Conservation (phyloP, 2,113 vertebrate species). For the Hyla sarda region DNA sequence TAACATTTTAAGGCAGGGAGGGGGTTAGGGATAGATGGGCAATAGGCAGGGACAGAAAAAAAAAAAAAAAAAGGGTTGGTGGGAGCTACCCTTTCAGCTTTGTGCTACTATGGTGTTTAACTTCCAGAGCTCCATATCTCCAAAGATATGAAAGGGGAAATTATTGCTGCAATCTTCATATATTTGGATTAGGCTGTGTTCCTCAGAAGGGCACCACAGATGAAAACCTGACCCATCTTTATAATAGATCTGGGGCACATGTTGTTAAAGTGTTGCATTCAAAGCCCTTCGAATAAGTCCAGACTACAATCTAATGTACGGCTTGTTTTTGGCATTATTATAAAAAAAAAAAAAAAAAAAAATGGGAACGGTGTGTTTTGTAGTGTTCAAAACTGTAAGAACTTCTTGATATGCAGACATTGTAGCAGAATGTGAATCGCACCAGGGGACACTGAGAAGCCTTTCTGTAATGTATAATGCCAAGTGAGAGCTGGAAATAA, state of each 20-base stretch:
- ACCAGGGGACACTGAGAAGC: conserved; percentile 22
- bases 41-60: no score
- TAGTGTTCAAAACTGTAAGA: neutral
- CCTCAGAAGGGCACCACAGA: neutral
- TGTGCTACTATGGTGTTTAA: no score
- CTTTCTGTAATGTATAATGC: conserved; percentile 33
- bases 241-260: no score
- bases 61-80: no score
- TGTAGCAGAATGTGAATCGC: neutral
- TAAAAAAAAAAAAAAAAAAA: neutral
- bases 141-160: neutral
- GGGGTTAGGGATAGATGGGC: no score
- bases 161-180: neutral
- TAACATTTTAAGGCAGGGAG: no score
- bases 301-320: neutral
- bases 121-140: no score
- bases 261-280: no score
- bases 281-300: neutral
- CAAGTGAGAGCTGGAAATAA: conserved; percentile 4
- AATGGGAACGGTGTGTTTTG: conserved; percentile 13
- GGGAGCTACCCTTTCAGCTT: no score
- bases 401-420: neutral
- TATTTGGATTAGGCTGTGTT: neutral
- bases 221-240: neutral
- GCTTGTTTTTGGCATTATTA: neutral